Evolutionary conservation across 2,113 vertebrate genomes (phyloP).

Genomic region (Aleadryas rufinucha): DNA sequence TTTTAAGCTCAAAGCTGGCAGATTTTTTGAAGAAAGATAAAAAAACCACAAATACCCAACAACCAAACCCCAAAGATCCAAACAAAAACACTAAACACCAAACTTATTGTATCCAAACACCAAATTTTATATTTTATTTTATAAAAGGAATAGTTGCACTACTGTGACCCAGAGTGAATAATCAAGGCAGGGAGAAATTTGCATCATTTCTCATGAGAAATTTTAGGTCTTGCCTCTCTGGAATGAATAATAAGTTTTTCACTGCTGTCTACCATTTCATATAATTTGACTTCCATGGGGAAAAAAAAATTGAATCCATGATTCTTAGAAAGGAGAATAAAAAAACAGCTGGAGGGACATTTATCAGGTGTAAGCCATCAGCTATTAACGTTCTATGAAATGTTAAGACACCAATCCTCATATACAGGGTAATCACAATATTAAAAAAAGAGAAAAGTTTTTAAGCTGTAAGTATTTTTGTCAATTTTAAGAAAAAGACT

Average conservation of each 20-base stretch:
- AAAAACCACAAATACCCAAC: too few species aligned
- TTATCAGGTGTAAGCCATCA: neutral
- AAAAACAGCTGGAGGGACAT: neutral
- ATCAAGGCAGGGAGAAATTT: neutral
- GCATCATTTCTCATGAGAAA: neutral
- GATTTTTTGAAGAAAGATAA: neutral
- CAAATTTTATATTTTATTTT: neutral
- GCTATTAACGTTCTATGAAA: neutral
- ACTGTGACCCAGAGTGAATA: neutral
- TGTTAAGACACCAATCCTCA: neutral
- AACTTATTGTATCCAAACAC: neutral
- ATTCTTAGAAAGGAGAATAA: neutral
- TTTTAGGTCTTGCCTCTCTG: neutral
- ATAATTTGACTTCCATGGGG: neutral
- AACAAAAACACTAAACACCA: rapidly evolving
- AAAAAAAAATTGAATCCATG: neutral
- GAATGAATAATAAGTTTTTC: neutral
- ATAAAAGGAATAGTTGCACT: neutral
- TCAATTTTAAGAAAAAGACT: neutral
- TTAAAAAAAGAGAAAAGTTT: neutral
- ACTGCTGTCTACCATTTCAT: neutral
- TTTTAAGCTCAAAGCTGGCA: neutral
- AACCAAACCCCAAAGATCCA: rapidly evolving
- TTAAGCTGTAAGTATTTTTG: neutral
- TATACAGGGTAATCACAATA: neutral